Evolutionary conservation across 2,113 vertebrate species (phyloP), one percentile per base, ranked within the genome.

Genomic region (Platysteira castanea): DNA sequence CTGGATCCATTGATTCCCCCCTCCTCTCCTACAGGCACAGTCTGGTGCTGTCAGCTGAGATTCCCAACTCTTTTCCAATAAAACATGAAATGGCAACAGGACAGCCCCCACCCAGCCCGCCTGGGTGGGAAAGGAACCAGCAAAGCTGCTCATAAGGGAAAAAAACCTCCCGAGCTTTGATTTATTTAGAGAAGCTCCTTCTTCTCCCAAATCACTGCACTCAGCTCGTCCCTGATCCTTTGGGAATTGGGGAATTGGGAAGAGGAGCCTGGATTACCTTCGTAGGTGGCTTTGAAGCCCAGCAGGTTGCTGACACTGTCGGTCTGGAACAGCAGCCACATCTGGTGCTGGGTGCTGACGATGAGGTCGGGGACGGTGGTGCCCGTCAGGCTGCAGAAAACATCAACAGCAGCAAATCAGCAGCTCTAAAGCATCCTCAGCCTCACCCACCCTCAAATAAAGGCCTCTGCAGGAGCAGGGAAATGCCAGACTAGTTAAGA

Each of bases 281-380:
- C 98, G 1, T 98, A 99, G 5, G 99, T 98, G 37, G 99, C 99
- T 96, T 99, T 99, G 98, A 99, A 99, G 87, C 99, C 99, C 87
- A 99, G 95, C 47, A 99, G 98, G 87, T 99, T 99, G 78, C 99
- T 99, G 60, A 99, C 99, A 79, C 99, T 98, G 53, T 99, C 99
- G 0, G 99, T 99, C 98, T 99, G 99, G 97, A 99, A 99, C 89
- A 99, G 99, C 42, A 99, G 99, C 99, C 99, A 99, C 99, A 99
- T 99, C 98, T 99, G 99, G 95, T 99, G 99, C 95, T 99, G 99
- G 59, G 99, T 99, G 98, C 99, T 99, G 77, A 99, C 99, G 44
- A 99, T 99, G 26, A 99, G 99, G 93, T 99, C 99, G 18, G 99
- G 99, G 84, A 99, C 99, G 0, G 98, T 98, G 5, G 98, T 99